Percentiles rank a stretch among this genome's conserved stretches.
Evolutionary conservation across 2,113 vertebrate species (phyloP).

Genomic region (Corynorhinus townsendii): DNA sequence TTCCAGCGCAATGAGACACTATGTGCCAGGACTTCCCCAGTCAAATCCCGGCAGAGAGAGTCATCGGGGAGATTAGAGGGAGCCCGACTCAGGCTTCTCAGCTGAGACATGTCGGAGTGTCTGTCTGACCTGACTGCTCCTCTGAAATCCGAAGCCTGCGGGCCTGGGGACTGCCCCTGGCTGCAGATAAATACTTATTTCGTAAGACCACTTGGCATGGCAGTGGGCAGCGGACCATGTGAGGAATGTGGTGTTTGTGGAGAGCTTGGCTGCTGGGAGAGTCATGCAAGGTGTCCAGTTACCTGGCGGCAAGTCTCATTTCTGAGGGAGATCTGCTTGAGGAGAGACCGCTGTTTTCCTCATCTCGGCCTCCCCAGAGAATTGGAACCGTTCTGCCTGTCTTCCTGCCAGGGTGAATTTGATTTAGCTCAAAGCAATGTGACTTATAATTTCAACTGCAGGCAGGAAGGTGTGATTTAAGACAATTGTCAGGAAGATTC

Average conservation of each 20-base stretch:
- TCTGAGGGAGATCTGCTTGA: not conserved
- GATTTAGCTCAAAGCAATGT: constrained; percentile 58
- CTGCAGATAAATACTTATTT: constrained; percentile 19
- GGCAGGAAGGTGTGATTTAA: constrained; percentile 68
- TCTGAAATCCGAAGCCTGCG: not conserved
- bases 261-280: not conserved
- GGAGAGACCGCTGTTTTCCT: not conserved
- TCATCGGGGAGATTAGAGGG: not conserved
- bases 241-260: not conserved
- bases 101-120: not conserved
- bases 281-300: not conserved
- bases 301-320: not conserved
- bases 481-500: constrained; percentile 66
- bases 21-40: not conserved
- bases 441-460: constrained; percentile 56
- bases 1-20: not conserved
- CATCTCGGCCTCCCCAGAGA: not conserved
- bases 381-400: not conserved
- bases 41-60: not conserved
- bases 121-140: not conserved
- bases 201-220: not conserved
- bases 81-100: not conserved
- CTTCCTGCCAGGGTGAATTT: constrained; percentile 46
- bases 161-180: not conserved
- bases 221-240: not conserved